Conservation (phyloP, 2,797 vertebrate genomes). For the Galagoides demidoff region DNA sequence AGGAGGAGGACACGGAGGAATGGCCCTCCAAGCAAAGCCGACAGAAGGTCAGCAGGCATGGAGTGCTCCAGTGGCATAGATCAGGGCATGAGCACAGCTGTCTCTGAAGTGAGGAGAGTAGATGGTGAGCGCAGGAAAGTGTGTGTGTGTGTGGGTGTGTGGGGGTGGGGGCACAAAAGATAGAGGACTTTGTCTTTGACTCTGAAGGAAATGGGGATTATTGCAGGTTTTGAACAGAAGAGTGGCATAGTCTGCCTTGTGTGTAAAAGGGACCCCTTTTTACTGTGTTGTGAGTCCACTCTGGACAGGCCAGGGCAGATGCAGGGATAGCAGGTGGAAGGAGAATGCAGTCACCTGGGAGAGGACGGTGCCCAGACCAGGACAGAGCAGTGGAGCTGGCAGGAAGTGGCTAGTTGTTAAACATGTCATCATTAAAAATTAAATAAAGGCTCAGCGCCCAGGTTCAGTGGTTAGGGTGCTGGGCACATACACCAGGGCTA, state of each 20-base stretch:
- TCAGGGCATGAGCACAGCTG: not conserved
- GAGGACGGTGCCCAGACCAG: not conserved
- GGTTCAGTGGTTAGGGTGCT: too few species aligned
- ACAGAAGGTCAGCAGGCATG: not conserved
- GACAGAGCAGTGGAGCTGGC: not conserved
- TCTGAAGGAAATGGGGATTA: not conserved
- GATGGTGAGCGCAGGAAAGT: not conserved
- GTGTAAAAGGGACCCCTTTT: not conserved
- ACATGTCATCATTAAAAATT: slow-evolving; percentile 1
- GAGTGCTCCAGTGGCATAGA: not conserved
- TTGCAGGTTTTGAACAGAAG: not conserved
- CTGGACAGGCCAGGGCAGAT: not conserved
- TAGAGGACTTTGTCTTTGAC: not conserved
- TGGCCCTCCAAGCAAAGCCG: not conserved
- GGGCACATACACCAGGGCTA: too few species aligned
- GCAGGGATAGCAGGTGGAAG: not conserved
- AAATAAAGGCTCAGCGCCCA: not conserved
- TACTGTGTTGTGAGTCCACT: not conserved
- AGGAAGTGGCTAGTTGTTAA: not conserved
- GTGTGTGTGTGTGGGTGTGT: not conserved
- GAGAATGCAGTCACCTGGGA: not conserved
- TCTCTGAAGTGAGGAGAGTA: not conserved
- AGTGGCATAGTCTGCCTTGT: not conserved
- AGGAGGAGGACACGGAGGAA: not conserved
- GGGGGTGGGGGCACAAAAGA: not conserved